Evolutionary conservation across 2,113 vertebrate species (phyloP).

Genomic region (Conger conger): DNA sequence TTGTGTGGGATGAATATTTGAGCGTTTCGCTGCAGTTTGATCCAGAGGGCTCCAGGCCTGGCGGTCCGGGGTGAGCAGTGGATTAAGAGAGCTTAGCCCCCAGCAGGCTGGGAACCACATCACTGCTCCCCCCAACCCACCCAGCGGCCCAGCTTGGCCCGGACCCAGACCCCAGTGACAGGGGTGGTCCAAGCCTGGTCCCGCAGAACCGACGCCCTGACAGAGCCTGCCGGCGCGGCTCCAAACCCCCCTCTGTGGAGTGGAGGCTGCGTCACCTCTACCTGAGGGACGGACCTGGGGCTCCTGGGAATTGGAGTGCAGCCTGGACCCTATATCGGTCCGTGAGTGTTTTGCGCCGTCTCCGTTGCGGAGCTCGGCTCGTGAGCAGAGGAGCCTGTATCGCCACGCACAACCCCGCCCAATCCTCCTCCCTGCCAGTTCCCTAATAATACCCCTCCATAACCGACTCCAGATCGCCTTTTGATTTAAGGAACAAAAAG

Average conservation of each 20-base stretch:
- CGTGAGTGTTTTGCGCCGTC: neutral
- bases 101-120: slow-evolving; percentile 18
- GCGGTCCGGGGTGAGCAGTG: slow-evolving; percentile 1
- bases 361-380: neutral
- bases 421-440: slow-evolving; percentile 57
- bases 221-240: neutral
- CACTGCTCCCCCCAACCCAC: neutral
- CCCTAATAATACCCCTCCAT: slow-evolving; percentile 49
- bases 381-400: slow-evolving; percentile 7
- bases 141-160: slow-evolving; percentile 17
- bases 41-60: slow-evolving; percentile 15
- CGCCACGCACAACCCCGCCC: slow-evolving; percentile 43
- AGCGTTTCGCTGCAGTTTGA: slow-evolving; percentile 16
- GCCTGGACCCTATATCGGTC: too few relatives aligned
- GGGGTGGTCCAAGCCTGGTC: slow-evolving; percentile 8
- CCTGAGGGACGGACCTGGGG: too few relatives aligned
- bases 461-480: slow-evolving; percentile 55
- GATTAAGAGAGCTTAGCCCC: slow-evolving; percentile 26
- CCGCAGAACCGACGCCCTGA: neutral
- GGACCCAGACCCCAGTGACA: slow-evolving; percentile 2
- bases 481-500: slow-evolving; percentile 54
- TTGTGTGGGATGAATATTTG: slow-evolving; percentile 13
- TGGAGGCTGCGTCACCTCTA: too few relatives aligned
- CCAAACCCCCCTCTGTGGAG: too few relatives aligned
- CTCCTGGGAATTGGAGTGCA: too few relatives aligned